Evolutionary conservation across 1,140 invertebrate species (phyloP).

Genomic region (Lepidurus arcticus): DNA sequence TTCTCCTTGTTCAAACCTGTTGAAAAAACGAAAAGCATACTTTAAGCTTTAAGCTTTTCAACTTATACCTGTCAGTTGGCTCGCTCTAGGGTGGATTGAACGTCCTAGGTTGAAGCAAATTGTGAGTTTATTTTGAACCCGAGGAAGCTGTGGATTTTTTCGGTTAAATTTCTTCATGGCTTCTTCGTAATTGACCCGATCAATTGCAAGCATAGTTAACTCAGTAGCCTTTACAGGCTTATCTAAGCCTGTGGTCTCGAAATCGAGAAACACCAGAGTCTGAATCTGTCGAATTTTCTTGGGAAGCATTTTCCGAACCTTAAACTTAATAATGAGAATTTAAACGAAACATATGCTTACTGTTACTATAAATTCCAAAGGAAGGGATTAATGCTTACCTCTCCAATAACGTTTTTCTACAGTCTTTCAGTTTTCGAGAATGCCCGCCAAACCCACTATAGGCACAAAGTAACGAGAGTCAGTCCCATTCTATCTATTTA

Average conservation of each 20-base stretch:
- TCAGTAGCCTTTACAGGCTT: not conserved
- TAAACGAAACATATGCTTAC: not conserved
- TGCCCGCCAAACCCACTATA: no score
- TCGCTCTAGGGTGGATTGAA: not conserved
- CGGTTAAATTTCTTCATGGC: not conserved
- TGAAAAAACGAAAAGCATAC: no score
- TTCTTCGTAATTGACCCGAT: not conserved
- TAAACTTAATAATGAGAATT: not conserved
- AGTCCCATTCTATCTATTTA: no score
- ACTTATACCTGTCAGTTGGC: not conserved
- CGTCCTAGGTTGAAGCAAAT: not conserved
- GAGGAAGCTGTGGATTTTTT: not conserved
- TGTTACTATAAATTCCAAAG: not conserved
- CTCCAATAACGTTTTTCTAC: no score
- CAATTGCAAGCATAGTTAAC: slow-evolving; percentile 3
- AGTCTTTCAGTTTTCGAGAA: no score
- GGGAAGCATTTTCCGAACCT: not conserved
- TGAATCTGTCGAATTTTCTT: not conserved
- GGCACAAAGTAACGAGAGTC: no score
- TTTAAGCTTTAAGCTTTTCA: no score
- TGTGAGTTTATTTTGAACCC: not conserved
- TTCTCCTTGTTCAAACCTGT: not conserved
- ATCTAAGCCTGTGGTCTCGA: not conserved
- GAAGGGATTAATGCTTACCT: no score
- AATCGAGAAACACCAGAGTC: not conserved